Base-by-base conservation (phyloP, 2,797 vertebrate species). In the Labeo calbasu region DNA sequence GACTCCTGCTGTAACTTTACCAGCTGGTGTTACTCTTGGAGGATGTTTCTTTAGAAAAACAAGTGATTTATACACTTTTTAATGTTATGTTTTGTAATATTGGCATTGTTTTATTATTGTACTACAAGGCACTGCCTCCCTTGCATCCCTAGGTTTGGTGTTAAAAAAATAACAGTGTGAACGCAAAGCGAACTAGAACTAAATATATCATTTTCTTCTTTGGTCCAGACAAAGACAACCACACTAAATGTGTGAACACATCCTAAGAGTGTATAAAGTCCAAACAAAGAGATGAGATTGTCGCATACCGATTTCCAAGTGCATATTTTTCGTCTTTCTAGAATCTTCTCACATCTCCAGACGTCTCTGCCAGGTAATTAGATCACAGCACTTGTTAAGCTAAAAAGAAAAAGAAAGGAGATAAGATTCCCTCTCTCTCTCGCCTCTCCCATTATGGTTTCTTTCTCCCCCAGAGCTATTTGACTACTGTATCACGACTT, bases 401-500 rank as follows among this genome's bases (percentile, higher is more conserved):
- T 73, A 82, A 81, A 87, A 77, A 73, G 40, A 84, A 50, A 87
- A 61, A 66, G 80, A 63, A 7, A 57, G 17, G 57, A 81, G 81
- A 73, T 73, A 73, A 86, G 53, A 84, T 77, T 86, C 78, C 72
- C 73, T 82, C 61, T 69, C 72, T 78, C 72, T 78, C 32, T 68
- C 57, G 8, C 70, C 40, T 82, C 70, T 86, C 69, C 84, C 75
- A 85, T 86, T 86, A 86, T 83, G 59, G 84, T 81, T 84, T 81
- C 28, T 84, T 81, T 81, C 70, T 69, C 78, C 88, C 84, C 82
- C 76, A 86, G 82, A 90, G 89, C 88, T 86, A 88, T 88, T 89
- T 88, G 84, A 89, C 82, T 90, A 86, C 87, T 81, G 85, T 87
- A 80, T 88, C 80, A 85, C 65, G 63, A 87, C 89, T 88, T 91